Percentiles rank a stretch among this genome's conserved stretches.
phyloP scores from a whole-genome alignment of 2,888 invertebrate species.

The Lapara coniferarum region DNA sequence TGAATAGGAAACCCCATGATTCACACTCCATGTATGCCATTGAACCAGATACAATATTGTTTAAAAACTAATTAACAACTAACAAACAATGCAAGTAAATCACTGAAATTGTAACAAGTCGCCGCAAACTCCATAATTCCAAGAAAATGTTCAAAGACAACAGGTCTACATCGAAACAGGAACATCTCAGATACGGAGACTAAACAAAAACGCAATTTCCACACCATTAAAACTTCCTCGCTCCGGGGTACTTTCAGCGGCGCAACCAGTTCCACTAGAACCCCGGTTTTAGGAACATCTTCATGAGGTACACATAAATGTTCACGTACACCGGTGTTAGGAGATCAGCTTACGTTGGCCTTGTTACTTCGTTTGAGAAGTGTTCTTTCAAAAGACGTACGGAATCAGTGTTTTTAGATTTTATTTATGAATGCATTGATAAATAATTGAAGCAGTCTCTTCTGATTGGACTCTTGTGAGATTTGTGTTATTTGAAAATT shows the following conservation, averaged over 20 bases:
- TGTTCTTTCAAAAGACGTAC: constrained; percentile 43
- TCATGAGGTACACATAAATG: neutral
- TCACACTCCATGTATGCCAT: no score
- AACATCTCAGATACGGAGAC: constrained; percentile 60
- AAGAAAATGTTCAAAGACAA: constrained; percentile 21
- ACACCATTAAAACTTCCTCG: constrained; percentile 72
- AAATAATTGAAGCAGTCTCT: neutral
- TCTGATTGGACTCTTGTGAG: neutral
- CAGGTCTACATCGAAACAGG: constrained; percentile 55
- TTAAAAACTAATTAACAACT: neutral
- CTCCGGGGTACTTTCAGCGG: constrained; percentile 55
- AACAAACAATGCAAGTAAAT: neutral
- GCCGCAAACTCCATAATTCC: constrained; percentile 4
- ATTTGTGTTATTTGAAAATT: neutral
- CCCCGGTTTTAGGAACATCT: neutral
- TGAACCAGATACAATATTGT: no score
- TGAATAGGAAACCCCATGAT: no score
- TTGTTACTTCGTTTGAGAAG: constrained; percentile 54
- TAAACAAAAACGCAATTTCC: constrained; percentile 74
- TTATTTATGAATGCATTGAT: constrained; percentile 14
- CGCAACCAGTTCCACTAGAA: constrained; percentile 34
- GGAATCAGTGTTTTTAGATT: constrained; percentile 13
- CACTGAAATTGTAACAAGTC: constrained; percentile 16
- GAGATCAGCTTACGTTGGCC: constrained; percentile 43
- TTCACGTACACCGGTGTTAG: constrained; percentile 25